These are phyloP conservation scores for Himalopsyche phryganea DNA, from an alignment of 1,140 invertebrate species.

Conservation along the genomic window DNA sequence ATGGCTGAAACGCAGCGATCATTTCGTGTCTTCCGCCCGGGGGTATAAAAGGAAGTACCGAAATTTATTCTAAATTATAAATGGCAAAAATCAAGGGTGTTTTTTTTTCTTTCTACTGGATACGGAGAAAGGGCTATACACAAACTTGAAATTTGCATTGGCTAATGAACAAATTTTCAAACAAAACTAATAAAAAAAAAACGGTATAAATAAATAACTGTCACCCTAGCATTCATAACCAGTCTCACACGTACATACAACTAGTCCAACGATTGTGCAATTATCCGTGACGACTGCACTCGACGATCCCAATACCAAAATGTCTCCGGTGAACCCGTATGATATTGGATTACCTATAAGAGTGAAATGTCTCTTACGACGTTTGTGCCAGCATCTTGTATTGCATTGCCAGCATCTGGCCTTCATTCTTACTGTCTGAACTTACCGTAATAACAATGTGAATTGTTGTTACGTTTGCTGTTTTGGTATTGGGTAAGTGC, in stretches of 20 bases:
- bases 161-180: no score
- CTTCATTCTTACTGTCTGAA: slow-evolving; percentile 24
- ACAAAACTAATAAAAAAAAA: no score
- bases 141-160: no score
- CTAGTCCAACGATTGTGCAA: slow-evolving; percentile 3
- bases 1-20: no score
- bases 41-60: no score
- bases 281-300: slow-evolving; percentile 1
- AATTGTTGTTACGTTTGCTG: slow-evolving; percentile 28
- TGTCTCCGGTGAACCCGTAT: not conserved
- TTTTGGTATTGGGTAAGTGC: not conserved
- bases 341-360: not conserved
- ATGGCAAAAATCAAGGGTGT: no score
- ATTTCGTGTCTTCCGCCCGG: no score
- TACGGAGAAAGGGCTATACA: no score
- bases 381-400: not conserved
- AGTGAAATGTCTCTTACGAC: not conserved
- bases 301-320: not conserved
- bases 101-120: no score
- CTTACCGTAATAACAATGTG: slow-evolving; percentile 27
- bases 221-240: no score
- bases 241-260: not conserved
- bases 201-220: no score
- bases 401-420: slow-evolving; percentile 10
- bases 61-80: no score